phyloP scores from a whole-genome alignment of 2,797 vertebrate species.

The Acomys russatus region DNA sequence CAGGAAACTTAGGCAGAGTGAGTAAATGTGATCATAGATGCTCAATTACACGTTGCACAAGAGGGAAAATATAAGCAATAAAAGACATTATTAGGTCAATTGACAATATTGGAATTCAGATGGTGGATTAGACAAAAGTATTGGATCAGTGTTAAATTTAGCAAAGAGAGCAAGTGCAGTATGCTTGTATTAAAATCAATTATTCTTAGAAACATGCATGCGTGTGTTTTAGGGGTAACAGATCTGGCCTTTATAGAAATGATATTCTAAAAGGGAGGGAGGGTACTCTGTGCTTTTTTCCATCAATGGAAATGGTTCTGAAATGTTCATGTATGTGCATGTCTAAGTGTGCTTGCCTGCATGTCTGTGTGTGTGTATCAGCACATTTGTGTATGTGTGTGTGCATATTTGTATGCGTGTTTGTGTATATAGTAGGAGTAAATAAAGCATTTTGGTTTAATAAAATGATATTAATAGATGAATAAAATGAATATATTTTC shows the following conservation, averaged over 20 bases:
- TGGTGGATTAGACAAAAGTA: slow-evolving; percentile 53
- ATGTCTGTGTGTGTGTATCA: not conserved
- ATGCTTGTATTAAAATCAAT: slow-evolving; percentile 13
- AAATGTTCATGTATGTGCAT: not conserved
- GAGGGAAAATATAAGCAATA: not conserved
- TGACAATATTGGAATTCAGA: slow-evolving; percentile 51
- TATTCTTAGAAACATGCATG: slow-evolving; percentile 30
- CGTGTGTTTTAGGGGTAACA: slow-evolving; percentile 1
- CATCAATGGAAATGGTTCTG: not conserved
- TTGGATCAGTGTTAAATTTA: slow-evolving; percentile 66
- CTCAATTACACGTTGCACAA: not conserved
- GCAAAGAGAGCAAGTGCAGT: not conserved
- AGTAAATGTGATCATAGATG: slow-evolving; percentile 4
- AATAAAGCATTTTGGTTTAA: not conserved
- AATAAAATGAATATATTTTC: not conserved
- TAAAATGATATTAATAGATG: not conserved
- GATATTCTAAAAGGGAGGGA: not conserved
- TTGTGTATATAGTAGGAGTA: not conserved
- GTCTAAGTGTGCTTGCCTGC: not conserved
- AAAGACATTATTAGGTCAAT: slow-evolving; percentile 12
- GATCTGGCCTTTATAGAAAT: not conserved
- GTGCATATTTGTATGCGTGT: not conserved
- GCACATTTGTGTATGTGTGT: not conserved
- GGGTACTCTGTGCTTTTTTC: too few relatives aligned
- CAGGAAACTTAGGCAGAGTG: not conserved